A percentile compares a stretch with the other conserved stretches of the same genome.
Conservation (phyloP, 2,888 invertebrate genomes). For the Exephanes ischioxanthus region DNA sequence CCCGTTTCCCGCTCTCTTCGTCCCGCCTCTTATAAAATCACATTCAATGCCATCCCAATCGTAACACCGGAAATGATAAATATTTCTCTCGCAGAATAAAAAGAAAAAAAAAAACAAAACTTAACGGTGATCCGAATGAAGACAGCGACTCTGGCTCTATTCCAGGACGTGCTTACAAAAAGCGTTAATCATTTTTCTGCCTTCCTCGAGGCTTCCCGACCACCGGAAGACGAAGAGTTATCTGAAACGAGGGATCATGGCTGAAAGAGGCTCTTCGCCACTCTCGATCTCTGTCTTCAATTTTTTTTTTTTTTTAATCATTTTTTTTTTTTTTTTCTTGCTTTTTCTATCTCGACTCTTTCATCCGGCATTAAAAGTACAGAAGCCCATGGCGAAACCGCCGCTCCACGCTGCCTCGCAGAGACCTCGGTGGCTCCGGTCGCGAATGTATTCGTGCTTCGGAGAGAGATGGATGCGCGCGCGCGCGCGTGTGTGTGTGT, state of each 20-base stretch:
- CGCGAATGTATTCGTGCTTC: neutral
- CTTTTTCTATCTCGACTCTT: neutral
- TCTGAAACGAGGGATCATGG: constrained; percentile 49
- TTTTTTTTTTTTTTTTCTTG: neutral
- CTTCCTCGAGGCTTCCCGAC: constrained; percentile 2
- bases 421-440: neutral
- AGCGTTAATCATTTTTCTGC: constrained; percentile 57
- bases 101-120: neutral
- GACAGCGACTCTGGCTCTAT: constrained; percentile 32
- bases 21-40: neutral
- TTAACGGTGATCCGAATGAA: constrained; percentile 33
- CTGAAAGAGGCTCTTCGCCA: constrained; percentile 15
- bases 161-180: constrained; percentile 33
- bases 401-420: neutral
- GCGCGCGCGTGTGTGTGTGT: no score
- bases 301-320: neutral
- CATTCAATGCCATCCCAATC: neutral
- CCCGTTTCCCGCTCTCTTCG: neutral
- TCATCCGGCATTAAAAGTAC: constrained; percentile 28
- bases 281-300: neutral
- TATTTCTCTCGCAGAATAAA: neutral
- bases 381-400: constrained; percentile 19
- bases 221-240: constrained; percentile 37
- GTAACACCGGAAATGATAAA: neutral
- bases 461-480: neutral